Evolutionary conservation across 2,888 invertebrate species (phyloP), one percentile per base, ranked within the genome.

Genomic region (Lacanobia wlatinum): DNA sequence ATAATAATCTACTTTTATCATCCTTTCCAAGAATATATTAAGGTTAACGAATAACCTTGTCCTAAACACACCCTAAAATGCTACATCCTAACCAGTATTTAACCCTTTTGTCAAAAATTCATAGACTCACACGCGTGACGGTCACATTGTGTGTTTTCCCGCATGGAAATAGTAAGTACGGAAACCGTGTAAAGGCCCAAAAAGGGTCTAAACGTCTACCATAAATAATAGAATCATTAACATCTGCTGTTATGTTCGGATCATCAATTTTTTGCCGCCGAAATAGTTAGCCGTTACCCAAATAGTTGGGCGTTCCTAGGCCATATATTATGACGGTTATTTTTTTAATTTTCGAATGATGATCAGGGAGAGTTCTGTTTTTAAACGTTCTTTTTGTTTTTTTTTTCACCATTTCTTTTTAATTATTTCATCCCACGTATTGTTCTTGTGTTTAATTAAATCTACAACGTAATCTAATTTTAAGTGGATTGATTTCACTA

Each of bases 141-240:
- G 40, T 52, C 28, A 48, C 23, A 52, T 23, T 55, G 14, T 52
- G 16, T 59, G 62, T 65, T 78, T 63, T 63, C 50, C 55, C 43
- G 40, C 48, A 55, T 77, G 59, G 56, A 73, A 68, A 67, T 52
- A 64, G 40, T 59, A 60, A 59, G 52, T 80, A 83, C 83, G 83
- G 83, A 89, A 87, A 89, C 87, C 75, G 55, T 73, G 62, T 66
- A 62, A 60, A 40, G 58, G 16, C 48, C 53, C 60, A 52, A 63
- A 58, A 67, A 73, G 62, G 80, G 80, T 59, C 79, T 18, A 66
- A 86, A 87, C 86, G 84, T 84, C 81, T 73, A 64, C 89, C 94
- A 95, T 96, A 96, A 96, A 95, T 96, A 96, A 96, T 95, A 94
- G 94, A 94, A 95, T 95, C 95, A 96, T 96, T 96, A 96, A 93